These are phyloP conservation scores for Perca flavescens DNA, from an alignment of 2,113 vertebrate species.

Conservation along the genomic window DNA sequence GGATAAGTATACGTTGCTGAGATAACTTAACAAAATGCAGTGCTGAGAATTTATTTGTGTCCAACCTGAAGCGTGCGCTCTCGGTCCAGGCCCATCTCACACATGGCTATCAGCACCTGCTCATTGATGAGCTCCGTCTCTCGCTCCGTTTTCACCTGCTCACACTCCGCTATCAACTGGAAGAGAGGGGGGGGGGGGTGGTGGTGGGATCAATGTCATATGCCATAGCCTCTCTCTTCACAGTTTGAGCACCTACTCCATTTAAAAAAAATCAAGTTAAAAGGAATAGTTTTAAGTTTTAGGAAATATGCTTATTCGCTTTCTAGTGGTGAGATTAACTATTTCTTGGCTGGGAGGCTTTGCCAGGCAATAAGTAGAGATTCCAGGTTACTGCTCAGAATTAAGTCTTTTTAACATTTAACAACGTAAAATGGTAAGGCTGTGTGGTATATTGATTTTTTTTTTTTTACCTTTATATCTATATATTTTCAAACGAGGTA, in stretches of 20 bases:
- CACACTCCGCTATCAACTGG: slow-evolving; percentile 95
- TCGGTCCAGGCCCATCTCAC: slow-evolving; percentile 94
- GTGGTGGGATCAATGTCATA: not conserved
- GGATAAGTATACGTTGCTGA: not conserved
- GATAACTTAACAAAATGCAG: not conserved
- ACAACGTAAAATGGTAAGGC: too few species aligned
- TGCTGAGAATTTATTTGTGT: not conserved
- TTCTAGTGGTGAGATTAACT: not conserved
- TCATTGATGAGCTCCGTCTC: slow-evolving; percentile 93
- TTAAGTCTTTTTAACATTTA: too few species aligned
- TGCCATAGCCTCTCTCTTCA: not conserved
- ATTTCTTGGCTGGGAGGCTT: not conserved
- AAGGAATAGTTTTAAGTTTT: not conserved
- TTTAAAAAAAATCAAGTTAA: not conserved
- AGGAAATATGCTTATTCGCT: not conserved
- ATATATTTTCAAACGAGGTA: too few species aligned
- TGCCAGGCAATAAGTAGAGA: not conserved
- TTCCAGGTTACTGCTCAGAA: not conserved
- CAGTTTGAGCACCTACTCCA: not conserved
- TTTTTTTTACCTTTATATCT: too few species aligned
- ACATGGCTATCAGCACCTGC: slow-evolving; percentile 95
- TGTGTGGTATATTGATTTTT: too few species aligned
- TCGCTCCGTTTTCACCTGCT: slow-evolving; percentile 93
- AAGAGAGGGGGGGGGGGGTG: not conserved
- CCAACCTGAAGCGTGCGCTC: slow-evolving; percentile 93